Evolutionary conservation across 35 echinoderm and acorn worm genomes (phyloP), one percentile per base, ranked within the genome.

Genomic region (Anneissia japonica): DNA sequence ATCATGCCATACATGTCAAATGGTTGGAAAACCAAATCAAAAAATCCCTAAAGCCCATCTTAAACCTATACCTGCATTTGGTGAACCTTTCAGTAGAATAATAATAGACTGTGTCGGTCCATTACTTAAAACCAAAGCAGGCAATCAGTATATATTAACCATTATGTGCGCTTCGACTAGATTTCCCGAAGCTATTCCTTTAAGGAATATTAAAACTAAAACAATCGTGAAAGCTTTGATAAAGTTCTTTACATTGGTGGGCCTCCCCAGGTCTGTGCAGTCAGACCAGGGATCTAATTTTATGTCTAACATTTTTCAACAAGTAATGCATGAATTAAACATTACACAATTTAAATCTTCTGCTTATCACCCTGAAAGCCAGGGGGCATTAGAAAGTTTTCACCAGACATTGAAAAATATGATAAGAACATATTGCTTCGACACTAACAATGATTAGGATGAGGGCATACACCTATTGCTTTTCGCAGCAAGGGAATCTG

Each of bases 381-480:
- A 77, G 26, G 77, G 92, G 31, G 87, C 87, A 31, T 34, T 91
- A 40, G 81, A 85, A 55, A 26, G 88, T 26, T 94, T 94, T 28
- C 93, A 94, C 32, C 88, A 88, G 84, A 94, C 93, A 28, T 37
- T 94, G 51, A 94, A 91, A 55, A 90, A 83, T 40, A 88, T 94
- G 85, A 81, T 91, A 23, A 90, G 35, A 36, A 77, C 79, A 13
- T 93, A 86, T 37, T 94, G 84, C 74, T 46, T 76, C n/a, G 84
- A 90, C 21, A 88, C 76, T 88, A 37, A 85, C 11, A 94, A 88
- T 34, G 89, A 94, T 79, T 94, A 88, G 93, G 81, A 94, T 74
- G 88, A 95, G 37, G 88, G 93, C 17, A 81, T 94, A 19, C 76
- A 75, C 40, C 76, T 90, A 28, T 36, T 94, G 6, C 86, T 91